phyloP scores from a whole-genome alignment of 2,797 vertebrate species.

The Peromyscus attwateri region DNA sequence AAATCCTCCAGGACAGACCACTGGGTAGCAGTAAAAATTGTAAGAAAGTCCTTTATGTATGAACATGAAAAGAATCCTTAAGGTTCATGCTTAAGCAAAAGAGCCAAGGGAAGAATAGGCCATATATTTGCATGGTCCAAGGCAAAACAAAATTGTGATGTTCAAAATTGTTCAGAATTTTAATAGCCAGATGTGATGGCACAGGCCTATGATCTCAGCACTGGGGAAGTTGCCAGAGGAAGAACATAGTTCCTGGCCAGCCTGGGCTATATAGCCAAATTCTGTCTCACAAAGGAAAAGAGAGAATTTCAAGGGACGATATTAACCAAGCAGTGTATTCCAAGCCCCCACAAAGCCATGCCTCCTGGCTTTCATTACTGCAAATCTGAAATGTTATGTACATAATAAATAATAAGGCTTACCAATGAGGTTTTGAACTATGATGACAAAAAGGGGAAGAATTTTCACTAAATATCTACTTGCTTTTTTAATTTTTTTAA shows the following conservation, averaged over 20 bases:
- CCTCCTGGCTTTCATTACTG: not conserved
- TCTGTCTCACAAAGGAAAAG: not conserved
- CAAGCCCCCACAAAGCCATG: not conserved
- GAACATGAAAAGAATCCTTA: not conserved
- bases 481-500: not conserved
- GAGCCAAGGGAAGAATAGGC: not conserved
- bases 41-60: not conserved
- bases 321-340: not conserved
- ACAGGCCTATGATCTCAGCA: not conserved
- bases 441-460: not conserved
- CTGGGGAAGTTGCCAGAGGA: not conserved
- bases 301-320: not conserved
- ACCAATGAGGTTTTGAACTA: not conserved
- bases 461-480: not conserved
- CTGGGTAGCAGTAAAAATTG: not conserved
- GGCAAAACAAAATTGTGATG: not conserved
- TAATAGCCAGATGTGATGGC: not conserved
- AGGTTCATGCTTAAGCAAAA: not conserved
- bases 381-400: not conserved
- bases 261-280: not conserved
- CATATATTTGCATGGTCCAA: not conserved
- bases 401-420: not conserved
- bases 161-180: conserved; percentile 31
- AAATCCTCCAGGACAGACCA: not conserved
- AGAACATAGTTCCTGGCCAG: not conserved